Percentiles rank a stretch among this genome's conserved stretches.
phyloP scores from a whole-genome alignment of 2,888 invertebrate species.

The Hirtodrosophila trivittata region DNA sequence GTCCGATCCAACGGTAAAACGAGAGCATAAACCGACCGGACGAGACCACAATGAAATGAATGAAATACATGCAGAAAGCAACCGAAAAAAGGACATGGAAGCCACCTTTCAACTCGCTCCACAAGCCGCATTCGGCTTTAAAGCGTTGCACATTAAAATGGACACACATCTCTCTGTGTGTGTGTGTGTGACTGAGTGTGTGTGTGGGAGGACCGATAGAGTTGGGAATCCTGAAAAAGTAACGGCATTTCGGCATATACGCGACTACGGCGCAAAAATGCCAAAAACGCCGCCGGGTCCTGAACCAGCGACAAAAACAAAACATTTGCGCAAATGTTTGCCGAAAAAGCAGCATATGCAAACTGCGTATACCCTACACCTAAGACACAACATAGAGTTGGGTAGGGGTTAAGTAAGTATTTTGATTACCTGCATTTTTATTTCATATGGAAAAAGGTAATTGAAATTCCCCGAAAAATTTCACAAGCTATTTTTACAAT shows the following conservation, averaged over 20 bases:
- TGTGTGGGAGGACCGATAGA: conserved; percentile 1
- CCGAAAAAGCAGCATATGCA: not conserved
- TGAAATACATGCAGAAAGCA: conserved; percentile 43
- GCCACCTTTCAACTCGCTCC: conserved; percentile 3
- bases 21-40: conserved; percentile 38
- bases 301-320: conserved; percentile 28
- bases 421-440: no score
- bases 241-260: conserved; percentile 51
- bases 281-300: conserved; percentile 47
- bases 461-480: no score
- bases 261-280: conserved; percentile 53
- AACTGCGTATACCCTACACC: conserved; percentile 18
- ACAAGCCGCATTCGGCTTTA: conserved; percentile 13
- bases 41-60: conserved; percentile 73
- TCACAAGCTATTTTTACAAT: not conserved
- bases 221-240: conserved; percentile 44
- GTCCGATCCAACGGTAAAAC: conserved; percentile 34
- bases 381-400: no score
- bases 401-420: no score
- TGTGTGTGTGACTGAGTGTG: not conserved
- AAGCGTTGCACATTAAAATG: conserved; percentile 42
- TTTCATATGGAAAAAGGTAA: no score
- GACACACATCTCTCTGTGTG: conserved; percentile 20
- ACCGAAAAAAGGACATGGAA: conserved; percentile 18
- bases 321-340: conserved; percentile 3